These are phyloP conservation scores for Idris sp. DNA, from an alignment of 1,140 invertebrate genomes.

Conservation along the genomic window DNA sequence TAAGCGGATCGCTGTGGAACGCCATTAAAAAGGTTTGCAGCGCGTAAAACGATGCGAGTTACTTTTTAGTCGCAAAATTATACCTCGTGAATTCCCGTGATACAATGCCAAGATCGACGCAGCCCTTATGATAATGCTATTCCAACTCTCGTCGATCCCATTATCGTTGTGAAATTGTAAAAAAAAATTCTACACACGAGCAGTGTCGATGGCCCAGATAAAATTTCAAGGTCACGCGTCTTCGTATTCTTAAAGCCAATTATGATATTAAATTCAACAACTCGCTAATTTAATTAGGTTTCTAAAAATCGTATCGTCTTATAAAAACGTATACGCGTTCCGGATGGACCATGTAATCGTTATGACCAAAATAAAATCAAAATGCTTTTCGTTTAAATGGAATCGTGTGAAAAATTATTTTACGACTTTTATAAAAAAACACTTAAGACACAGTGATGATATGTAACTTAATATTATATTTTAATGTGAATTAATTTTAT, in stretches of 20 bases:
- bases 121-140: constrained; percentile 50
- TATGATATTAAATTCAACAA: constrained; percentile 27
- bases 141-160: constrained; percentile 30
- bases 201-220: constrained; percentile 46
- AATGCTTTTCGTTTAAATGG: no score
- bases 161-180: constrained; percentile 38
- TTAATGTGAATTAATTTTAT: no score
- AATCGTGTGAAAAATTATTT: no score
- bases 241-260: constrained; percentile 9
- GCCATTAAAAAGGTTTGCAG: no score
- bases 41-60: constrained; percentile 23
- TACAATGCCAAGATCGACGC: constrained; percentile 19
- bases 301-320: no score
- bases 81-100: constrained; percentile 45
- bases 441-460: no score
- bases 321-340: no score
- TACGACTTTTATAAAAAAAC: no score
- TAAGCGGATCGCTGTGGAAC: constrained; percentile 39
- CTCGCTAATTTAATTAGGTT: no score
- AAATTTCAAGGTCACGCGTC: constrained; percentile 37
- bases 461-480: no score
- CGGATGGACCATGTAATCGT: no score
- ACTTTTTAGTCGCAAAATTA: constrained; percentile 55
- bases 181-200: constrained; percentile 1
- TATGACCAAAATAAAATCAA: no score